Conservation (phyloP, 2,888 invertebrate species). For the Blomia tropicalis region DNA sequence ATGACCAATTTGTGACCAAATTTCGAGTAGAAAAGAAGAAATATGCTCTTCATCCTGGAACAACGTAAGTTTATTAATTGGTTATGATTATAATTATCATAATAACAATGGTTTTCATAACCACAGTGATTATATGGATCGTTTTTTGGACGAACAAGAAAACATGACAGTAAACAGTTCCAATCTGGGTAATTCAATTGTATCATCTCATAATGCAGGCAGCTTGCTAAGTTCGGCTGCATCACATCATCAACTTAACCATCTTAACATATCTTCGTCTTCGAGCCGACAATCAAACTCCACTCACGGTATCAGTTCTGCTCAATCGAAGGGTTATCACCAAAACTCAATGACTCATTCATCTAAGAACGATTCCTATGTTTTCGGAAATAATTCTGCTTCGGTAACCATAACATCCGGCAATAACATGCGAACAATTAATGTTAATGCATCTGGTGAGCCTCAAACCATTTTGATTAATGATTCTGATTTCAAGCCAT, state of each 20-base stretch:
- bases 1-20: slow-evolving; percentile 60
- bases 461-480: slow-evolving; percentile 1
- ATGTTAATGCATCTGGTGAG: neutral
- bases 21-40: slow-evolving; percentile 70
- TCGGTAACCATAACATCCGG: neutral
- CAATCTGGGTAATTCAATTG: neutral
- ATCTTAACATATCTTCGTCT: neutral
- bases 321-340: neutral
- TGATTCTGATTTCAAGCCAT: neutral
- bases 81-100: neutral
- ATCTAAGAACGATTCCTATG: neutral
- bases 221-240: neutral
- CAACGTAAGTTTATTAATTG: slow-evolving; percentile 46
- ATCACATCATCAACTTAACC: neutral
- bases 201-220: neutral
- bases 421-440: neutral
- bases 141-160: slow-evolving; percentile 67
- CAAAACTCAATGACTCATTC: neutral
- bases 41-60: slow-evolving; percentile 73
- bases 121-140: slow-evolving; percentile 67
- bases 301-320: neutral
- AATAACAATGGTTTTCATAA: neutral
- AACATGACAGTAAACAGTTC: slow-evolving; percentile 24
- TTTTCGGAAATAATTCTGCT: neutral
- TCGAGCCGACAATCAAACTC: neutral